Evolutionary conservation across 2,113 vertebrate genomes (phyloP).

Genomic region (Empidonax traillii): DNA sequence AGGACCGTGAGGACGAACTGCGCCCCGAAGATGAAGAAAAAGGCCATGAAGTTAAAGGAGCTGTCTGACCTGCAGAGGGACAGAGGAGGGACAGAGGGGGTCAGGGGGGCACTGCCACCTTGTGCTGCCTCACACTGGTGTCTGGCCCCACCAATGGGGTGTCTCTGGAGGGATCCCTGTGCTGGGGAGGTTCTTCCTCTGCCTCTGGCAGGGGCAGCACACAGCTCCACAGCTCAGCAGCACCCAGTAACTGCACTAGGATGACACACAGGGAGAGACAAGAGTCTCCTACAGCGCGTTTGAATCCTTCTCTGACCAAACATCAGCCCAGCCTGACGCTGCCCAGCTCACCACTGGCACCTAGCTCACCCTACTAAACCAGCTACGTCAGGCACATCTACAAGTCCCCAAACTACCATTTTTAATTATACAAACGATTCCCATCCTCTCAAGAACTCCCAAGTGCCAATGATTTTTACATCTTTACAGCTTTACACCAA

Average conservation of each 20-base stretch:
- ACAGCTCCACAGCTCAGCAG: no score
- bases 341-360: not conserved
- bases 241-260: not conserved
- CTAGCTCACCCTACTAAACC: no score
- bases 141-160: not conserved
- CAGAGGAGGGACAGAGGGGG: not conserved
- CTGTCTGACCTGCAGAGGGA: slow-evolving; percentile 84
- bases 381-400: not conserved
- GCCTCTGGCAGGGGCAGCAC: not conserved
- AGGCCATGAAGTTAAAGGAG: slow-evolving; percentile 96
- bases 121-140: fast-evolving
- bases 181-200: not conserved
- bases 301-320: not conserved
- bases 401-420: not conserved
- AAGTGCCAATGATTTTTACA: not conserved
- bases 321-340: not conserved
- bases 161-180: not conserved
- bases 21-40: slow-evolving; percentile 92
- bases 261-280: not conserved
- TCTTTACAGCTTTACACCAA: not conserved
- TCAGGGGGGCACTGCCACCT: not conserved
- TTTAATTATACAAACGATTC: not conserved
- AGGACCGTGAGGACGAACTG: slow-evolving; percentile 86
- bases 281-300: not conserved
- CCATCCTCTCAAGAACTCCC: not conserved